phyloP scores from a whole-genome alignment of 2,113 vertebrate genomes.

The Rhabdornis inornatus region DNA sequence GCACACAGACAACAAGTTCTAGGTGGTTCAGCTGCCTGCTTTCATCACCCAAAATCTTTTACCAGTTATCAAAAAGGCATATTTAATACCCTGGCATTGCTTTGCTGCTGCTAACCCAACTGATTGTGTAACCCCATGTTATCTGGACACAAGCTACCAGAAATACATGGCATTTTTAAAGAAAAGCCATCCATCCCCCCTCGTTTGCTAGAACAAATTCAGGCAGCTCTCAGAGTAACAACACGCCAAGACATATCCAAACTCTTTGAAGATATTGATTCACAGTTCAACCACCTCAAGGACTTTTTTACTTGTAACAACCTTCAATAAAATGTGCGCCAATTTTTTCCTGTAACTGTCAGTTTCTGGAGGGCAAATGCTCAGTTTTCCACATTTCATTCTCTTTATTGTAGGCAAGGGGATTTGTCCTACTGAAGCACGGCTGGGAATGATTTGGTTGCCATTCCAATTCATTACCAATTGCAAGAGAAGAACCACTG shows the following conservation, averaged over 20 bases:
- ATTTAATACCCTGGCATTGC: neutral
- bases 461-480: neutral
- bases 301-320: neutral
- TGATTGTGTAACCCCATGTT: too few relatives aligned
- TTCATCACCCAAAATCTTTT: neutral
- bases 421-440: neutral
- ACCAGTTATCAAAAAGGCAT: rapidly evolving
- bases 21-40: neutral
- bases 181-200: neutral
- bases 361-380: neutral
- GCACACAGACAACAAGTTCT: neutral
- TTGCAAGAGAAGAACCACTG: neutral
- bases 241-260: neutral
- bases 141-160: neutral
- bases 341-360: neutral
- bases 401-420: neutral
- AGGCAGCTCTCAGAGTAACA: neutral
- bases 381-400: neutral
- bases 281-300: neutral
- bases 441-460: neutral
- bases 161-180: neutral
- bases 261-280: constrained; percentile 3
- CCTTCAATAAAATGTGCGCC: neutral
- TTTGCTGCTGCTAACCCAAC: neutral
- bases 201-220: neutral